These are phyloP conservation scores for Enteromius afrohamiltoni DNA, from an alignment of 2,797 vertebrate species.

Conservation along the genomic window DNA sequence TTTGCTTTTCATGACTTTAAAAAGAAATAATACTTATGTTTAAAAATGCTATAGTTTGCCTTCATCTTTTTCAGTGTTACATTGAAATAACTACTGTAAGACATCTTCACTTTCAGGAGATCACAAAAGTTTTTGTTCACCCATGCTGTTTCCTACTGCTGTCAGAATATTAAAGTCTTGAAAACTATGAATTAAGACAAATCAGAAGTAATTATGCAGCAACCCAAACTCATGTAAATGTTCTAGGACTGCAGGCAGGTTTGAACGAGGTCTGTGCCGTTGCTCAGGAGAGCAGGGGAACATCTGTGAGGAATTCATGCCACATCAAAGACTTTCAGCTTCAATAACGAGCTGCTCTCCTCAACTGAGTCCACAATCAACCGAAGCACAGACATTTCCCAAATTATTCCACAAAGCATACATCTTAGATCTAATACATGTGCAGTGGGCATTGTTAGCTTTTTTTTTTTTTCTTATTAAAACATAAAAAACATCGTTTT, in stretches of 20 bases:
- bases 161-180: too few species aligned
- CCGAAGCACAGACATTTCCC: background rate
- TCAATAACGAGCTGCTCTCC: slow-evolving; percentile 43
- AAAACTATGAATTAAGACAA: background rate
- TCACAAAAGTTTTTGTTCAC: background rate
- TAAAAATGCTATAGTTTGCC: too few species aligned
- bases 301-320: slow-evolving; percentile 49
- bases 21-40: background rate
- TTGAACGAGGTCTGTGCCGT: slow-evolving; percentile 21
- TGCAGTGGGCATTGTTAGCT: background rate
- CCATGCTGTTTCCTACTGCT: background rate
- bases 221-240: background rate
- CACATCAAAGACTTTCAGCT: slow-evolving; percentile 37
- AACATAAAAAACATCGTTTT: background rate
- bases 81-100: background rate
- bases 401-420: background rate
- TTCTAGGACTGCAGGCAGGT: background rate
- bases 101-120: background rate
- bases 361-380: background rate
- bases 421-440: background rate
- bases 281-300: slow-evolving; percentile 38
- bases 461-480: background rate
- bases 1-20: background rate
- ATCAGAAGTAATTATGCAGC: background rate
- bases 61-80: background rate